Evolutionary conservation across 2,888 invertebrate species (phyloP), one percentile per base, ranked within the genome.

Genomic region (Stenodera caucasica): DNA sequence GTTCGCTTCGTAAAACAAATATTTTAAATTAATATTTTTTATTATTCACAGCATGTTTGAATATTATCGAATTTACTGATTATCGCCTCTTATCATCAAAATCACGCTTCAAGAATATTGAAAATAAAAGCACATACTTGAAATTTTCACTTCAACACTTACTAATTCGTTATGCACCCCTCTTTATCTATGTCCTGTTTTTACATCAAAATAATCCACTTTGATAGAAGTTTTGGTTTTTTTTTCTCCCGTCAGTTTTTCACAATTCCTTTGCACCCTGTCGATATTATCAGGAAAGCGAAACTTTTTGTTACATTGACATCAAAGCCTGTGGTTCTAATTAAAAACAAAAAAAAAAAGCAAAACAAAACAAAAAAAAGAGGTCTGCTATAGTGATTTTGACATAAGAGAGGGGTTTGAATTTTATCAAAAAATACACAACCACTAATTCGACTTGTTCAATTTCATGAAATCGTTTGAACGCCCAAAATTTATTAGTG

Each of bases 141-240:
- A 56, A 69, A 70, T 72, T 71, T 70, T 65, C 70, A 67, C 71
- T 68, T 71, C 71, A 72, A 70, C 74, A 71, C 69, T 70, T 63
- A 69, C 72, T 72, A 72, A 73, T 76, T 76, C 73, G 70, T 75
- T 74, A 77, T 75, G 74, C 75, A 75, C 75, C 75, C 75, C 45
- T 45, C 45, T 6, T 45, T 21, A 45, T 23, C 9, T 67, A 61
- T 64, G 66, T 68, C 70, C 70, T 70, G 70, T 71, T 71, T 71
- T 70, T 67, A 67, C 69, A 66, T 68, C 66, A 67, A 70, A 72
- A 70, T 76, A 75, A 77, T 77, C 73, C 72, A 74, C 73, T 75
- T 75, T 73, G 69, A 65, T 68, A 67, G 71, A 75, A 68, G 72
- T 75, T 74, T 72, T 72, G 66, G 69, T 64, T 65, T 64, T 69